Conservation (phyloP, 2,797 vertebrate species). For the Notoglanidium macrostoma region DNA sequence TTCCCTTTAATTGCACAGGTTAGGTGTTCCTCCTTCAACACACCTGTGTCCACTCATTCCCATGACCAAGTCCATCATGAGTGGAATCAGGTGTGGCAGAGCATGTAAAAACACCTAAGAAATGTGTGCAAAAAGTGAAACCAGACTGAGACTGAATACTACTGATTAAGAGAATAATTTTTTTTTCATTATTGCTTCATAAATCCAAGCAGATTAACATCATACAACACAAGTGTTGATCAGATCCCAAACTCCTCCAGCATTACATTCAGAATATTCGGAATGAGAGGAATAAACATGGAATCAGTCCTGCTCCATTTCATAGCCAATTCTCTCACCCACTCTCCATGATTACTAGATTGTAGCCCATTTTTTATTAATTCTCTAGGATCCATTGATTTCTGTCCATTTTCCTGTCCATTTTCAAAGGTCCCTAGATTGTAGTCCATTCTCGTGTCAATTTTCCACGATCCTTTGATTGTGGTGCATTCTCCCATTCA, state of each 20-base stretch:
- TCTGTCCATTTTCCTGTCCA: not conserved
- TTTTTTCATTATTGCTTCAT: slow-evolving; percentile 8
- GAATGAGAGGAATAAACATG: not conserved
- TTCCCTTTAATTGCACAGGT: slow-evolving; percentile 2
- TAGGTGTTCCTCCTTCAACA: not conserved
- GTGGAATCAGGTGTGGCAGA: not conserved
- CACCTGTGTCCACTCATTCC: slow-evolving; percentile 20
- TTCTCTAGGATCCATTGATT: not conserved
- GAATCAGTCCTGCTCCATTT: not conserved
- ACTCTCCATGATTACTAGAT: not conserved
- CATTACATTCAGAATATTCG: slow-evolving; percentile 54
- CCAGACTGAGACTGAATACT: slow-evolving; percentile 12
- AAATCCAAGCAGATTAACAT: slow-evolving; percentile 12
- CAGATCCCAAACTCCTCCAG: slow-evolving; percentile 22
- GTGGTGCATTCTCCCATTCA: not conserved
- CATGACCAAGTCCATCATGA: not conserved
- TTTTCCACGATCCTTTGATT: not conserved
- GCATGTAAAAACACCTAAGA: not conserved
- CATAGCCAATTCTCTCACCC: not conserved
- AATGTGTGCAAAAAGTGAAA: not conserved
- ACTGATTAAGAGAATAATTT: not conserved
- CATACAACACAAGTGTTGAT: not conserved
- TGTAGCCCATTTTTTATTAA: not conserved
- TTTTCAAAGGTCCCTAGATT: not conserved
- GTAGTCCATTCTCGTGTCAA: not conserved